Percentiles rank a stretch among this genome's conserved stretches.
phyloP scores from a whole-genome alignment of 2,113 vertebrate species.

The Parotia lawesii region DNA sequence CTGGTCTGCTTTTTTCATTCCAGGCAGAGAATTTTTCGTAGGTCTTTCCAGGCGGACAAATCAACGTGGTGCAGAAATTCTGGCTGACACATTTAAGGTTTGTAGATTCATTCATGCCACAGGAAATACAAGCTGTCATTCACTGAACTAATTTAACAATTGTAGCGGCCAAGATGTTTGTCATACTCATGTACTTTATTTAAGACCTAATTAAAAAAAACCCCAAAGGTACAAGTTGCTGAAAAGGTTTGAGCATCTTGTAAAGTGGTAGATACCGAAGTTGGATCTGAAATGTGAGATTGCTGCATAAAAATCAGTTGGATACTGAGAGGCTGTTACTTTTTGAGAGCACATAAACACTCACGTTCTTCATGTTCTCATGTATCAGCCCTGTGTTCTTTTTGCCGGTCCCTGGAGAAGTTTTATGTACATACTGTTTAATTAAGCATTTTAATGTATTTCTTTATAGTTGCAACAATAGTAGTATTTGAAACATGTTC shows the following conservation, averaged over 20 bases:
- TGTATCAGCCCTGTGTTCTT: not conserved
- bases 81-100: slow-evolving; percentile 97
- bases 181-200: not conserved
- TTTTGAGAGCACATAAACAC: not conserved
- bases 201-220: not conserved
- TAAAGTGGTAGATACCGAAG: not conserved
- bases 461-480: not conserved
- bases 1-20: not conserved
- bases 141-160: not conserved
- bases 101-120: slow-evolving; percentile 32
- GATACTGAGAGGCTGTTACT: not conserved
- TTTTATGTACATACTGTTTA: not conserved
- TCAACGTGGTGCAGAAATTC: slow-evolving; percentile 95
- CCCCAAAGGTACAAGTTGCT: not conserved
- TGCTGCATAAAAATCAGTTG: not conserved
- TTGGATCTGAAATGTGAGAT: not conserved
- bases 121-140: not conserved
- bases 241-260: not conserved
- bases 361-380: not conserved
- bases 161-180: not conserved
- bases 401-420: not conserved
- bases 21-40: slow-evolving; percentile 96
- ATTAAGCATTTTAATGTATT: not conserved
- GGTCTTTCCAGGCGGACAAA: slow-evolving; percentile 96
- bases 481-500: not conserved